phyloP scores from a whole-genome alignment of 2,113 vertebrate genomes.

The Chaetodon auriga region DNA sequence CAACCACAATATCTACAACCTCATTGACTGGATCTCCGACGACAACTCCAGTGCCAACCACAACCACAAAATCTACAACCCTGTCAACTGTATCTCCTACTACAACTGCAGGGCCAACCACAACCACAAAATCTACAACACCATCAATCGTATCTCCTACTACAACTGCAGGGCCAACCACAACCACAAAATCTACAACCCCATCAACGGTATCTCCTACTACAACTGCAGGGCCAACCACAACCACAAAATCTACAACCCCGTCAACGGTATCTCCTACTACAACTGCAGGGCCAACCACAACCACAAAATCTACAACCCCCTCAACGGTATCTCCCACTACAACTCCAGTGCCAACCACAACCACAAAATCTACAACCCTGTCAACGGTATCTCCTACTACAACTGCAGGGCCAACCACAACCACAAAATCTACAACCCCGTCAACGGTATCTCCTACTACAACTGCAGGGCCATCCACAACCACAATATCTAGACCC shows the following conservation, averaged over 20 bases:
- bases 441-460: not conserved
- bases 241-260: not conserved
- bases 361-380: not conserved
- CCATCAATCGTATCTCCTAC: fast-evolving
- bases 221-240: not conserved
- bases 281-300: not conserved
- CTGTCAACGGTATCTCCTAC: not conserved
- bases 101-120: not conserved
- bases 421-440: slow-evolving; percentile 1
- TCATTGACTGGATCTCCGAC: not conserved
- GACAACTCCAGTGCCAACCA: not conserved
- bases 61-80: not conserved
- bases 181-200: not conserved
- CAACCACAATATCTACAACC: not conserved
- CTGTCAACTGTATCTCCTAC: not conserved
- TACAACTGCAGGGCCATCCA: not conserved
- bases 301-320: not conserved
- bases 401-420: not conserved
- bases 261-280: not conserved
- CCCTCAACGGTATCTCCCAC: not conserved
- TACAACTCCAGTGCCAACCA: not conserved
- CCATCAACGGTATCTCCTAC: not conserved
- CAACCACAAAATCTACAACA: not conserved
- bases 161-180: no score
- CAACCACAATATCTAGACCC: not conserved